A percentile compares a stretch with the other conserved stretches of the same genome.
phyloP scores from a whole-genome alignment of 2,797 vertebrate species.

The Lacerta bilineata region DNA sequence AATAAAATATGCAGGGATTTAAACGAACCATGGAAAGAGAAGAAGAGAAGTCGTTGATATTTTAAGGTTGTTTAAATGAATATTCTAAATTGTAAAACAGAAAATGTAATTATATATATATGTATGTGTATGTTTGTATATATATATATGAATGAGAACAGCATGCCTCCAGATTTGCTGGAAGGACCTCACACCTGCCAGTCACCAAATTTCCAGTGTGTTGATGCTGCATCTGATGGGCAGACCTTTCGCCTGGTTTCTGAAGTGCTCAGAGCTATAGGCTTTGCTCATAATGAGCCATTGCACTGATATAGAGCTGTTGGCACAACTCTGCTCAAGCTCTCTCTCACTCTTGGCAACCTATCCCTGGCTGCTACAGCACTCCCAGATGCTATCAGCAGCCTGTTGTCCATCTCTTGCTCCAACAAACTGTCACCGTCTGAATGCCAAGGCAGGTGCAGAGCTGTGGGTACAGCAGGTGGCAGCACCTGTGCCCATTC shows the following conservation, averaged over 20 bases:
- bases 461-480: slow-evolving; percentile 61
- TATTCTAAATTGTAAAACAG: no score
- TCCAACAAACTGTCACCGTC: slow-evolving; percentile 18
- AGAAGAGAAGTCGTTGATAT: no score
- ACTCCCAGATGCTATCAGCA: not conserved
- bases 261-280: not conserved
- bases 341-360: not conserved
- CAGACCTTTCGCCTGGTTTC: not conserved
- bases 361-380: not conserved
- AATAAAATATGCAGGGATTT: no score
- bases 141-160: no score
- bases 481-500: slow-evolving; percentile 59
- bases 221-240: slow-evolving; percentile 2
- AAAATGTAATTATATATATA: no score
- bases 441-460: not conserved
- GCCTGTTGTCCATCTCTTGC: slow-evolving; percentile 13
- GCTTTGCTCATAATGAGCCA: slow-evolving; percentile 13
- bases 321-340: accelerated
- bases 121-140: no score
- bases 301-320: not conserved
- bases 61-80: no score
- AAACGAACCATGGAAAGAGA: no score
- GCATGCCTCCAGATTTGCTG: not conserved
- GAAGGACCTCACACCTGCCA: not conserved
- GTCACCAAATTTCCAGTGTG: not conserved